Evolutionary conservation across 2,113 vertebrate species (phyloP).

Genomic region (Colossoma macropomum): DNA sequence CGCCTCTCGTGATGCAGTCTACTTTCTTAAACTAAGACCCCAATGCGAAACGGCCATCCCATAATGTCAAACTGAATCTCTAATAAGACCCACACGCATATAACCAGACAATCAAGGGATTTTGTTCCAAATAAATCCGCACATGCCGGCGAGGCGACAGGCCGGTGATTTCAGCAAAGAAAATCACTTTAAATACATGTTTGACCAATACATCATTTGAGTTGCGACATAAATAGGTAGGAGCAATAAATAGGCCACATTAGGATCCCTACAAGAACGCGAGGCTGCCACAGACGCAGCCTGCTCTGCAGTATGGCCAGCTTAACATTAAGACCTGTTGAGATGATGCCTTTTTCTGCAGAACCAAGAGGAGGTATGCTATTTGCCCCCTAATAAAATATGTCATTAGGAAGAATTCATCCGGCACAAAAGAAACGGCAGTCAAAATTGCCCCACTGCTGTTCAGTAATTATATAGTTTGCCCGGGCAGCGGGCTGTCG

Average conservation of each 20-base stretch:
- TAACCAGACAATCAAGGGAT: constrained; percentile 73
- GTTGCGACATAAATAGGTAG: constrained; percentile 36
- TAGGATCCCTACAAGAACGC: constrained; percentile 66
- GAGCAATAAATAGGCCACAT: constrained; percentile 30
- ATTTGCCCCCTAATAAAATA: constrained; percentile 99
- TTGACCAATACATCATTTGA: constrained; percentile 60
- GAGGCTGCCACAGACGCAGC: constrained; percentile 81
- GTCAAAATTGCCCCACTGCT: constrained; percentile 99
- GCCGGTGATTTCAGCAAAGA: constrained; percentile 73
- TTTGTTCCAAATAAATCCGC: constrained; percentile 57
- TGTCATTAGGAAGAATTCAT: constrained; percentile 99
- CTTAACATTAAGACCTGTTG: constrained; percentile 81
- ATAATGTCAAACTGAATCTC: background rate
- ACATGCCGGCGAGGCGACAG: constrained; percentile 65
- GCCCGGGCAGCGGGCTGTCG: constrained; percentile 92
- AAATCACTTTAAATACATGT: constrained; percentile 71
- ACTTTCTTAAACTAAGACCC: background rate
- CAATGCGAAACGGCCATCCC: background rate
- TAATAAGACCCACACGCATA: constrained; percentile 47
- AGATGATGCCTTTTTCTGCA: constrained; percentile 85
- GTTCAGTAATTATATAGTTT: constrained; percentile 99
- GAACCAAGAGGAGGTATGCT: constrained; percentile 80
- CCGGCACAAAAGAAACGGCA: constrained; percentile 95
- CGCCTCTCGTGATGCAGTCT: background rate
- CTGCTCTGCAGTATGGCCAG: constrained; percentile 74